These are phyloP conservation scores for Meloe dianella DNA, from an alignment of 2,888 invertebrate species.

Conservation along the genomic window DNA sequence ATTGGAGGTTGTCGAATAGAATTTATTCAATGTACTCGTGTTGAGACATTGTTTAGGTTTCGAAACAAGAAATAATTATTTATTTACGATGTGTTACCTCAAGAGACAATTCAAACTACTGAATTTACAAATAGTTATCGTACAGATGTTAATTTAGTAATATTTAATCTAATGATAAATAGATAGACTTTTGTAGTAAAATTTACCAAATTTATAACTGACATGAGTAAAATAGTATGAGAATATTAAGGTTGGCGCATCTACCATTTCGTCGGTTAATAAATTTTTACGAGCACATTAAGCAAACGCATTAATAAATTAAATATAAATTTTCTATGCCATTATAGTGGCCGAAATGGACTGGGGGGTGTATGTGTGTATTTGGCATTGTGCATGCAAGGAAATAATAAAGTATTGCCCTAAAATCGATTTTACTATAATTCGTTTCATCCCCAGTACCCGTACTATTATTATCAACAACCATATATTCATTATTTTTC, in stretches of 20 bases:
- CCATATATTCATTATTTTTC: not conserved
- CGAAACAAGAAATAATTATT: not conserved
- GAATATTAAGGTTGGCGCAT: slow-evolving; percentile 15
- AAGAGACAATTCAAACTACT: not conserved
- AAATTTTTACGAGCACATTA: slow-evolving; percentile 13
- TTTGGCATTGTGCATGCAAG: slow-evolving; percentile 40
- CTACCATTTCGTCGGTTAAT: slow-evolving; percentile 15
- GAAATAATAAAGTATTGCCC: slow-evolving; percentile 42
- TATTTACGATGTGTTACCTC: not conserved
- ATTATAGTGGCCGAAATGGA: slow-evolving; percentile 29
- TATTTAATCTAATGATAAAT: not conserved
- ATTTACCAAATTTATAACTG: not conserved
- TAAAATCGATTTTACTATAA: slow-evolving; percentile 38
- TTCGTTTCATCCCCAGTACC: slow-evolving; percentile 28
- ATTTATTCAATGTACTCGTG: not conserved
- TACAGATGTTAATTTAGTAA: not conserved
- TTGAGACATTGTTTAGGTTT: not conserved
- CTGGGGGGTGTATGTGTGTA: slow-evolving; percentile 38
- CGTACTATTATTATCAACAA: not conserved
- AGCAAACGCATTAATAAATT: slow-evolving; percentile 24
- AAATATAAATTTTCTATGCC: slow-evolving; percentile 27
- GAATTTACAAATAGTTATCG: not conserved
- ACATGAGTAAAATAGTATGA: slow-evolving; percentile 8
- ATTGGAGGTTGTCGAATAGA: not conserved
- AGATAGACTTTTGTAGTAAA: not conserved